Percentiles rank a stretch among this genome's conserved stretches.
These are phyloP conservation scores for Glaucopsyche alexis DNA, from an alignment of 2,888 invertebrate species.

Conservation along the genomic window DNA sequence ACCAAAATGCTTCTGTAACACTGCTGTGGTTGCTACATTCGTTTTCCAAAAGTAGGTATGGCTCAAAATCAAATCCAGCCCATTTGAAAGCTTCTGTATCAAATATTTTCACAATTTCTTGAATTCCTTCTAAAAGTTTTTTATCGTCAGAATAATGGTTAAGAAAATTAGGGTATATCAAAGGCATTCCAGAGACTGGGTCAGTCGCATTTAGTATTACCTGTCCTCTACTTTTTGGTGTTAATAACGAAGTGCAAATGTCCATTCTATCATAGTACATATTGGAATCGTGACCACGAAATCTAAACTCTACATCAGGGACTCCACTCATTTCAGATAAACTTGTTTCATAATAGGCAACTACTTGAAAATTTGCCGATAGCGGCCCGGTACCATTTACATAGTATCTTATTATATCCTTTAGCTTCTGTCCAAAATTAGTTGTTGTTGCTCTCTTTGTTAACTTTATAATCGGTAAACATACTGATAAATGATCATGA, in stretches of 20 bases:
- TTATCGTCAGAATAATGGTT: slow-evolving; percentile 62
- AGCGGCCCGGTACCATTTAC: slow-evolving; percentile 65
- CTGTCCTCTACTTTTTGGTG: slow-evolving; percentile 70
- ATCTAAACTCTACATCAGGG: slow-evolving; percentile 69
- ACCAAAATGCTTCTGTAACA: slow-evolving; percentile 69
- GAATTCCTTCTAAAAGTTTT: slow-evolving; percentile 67
- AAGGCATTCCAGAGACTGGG: slow-evolving; percentile 62
- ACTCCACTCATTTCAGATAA: slow-evolving; percentile 65
- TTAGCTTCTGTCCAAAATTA: slow-evolving; percentile 65
- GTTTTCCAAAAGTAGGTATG: slow-evolving; percentile 62
- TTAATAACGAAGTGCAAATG: slow-evolving; percentile 65
- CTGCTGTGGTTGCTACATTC: slow-evolving; percentile 64
- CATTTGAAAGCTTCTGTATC: slow-evolving; percentile 69
- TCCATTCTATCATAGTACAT: slow-evolving; percentile 73
- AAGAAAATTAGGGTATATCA: slow-evolving; percentile 70
- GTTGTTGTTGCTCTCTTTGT: slow-evolving; percentile 59
- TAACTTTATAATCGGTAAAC: slow-evolving; percentile 66
- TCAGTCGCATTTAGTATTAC: slow-evolving; percentile 65
- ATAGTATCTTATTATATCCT: slow-evolving; percentile 68
- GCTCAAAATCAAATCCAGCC: slow-evolving; percentile 67
- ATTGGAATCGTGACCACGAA: slow-evolving; percentile 70
- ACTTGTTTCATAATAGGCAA: slow-evolving; percentile 64
- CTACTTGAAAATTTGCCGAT: slow-evolving; percentile 71
- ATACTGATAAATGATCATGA: slow-evolving; percentile 72
- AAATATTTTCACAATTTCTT: slow-evolving; percentile 65